Evolutionary conservation across 1,140 invertebrate genomes (phyloP).

Genomic region (Apis dorsata): DNA sequence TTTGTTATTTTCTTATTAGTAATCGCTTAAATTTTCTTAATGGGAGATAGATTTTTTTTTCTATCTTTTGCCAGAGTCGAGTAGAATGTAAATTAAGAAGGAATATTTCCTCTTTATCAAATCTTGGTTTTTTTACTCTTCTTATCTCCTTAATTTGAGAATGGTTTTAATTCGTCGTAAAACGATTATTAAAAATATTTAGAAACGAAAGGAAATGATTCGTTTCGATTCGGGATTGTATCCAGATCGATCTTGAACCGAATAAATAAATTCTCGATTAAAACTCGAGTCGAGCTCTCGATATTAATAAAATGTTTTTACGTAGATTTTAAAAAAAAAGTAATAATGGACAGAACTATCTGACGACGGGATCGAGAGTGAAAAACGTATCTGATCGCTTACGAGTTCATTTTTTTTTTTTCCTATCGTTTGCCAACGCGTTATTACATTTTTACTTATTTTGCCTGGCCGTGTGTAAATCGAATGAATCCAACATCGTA

Average conservation of each 20-base stretch:
- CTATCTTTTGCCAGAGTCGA: too few species aligned
- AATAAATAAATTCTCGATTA: neutral
- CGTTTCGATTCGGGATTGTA: neutral
- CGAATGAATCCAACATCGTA: neutral
- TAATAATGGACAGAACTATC: constrained; percentile 12
- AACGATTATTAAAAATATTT: too few species aligned
- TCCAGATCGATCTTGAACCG: neutral
- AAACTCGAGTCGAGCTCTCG: too few species aligned
- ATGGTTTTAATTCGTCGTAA: too few species aligned
- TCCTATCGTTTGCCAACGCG: neutral
- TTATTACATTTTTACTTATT: neutral
- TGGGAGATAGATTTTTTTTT: too few species aligned
- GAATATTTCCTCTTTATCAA: too few species aligned
- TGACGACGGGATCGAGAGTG: neutral
- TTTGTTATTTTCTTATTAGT: too few species aligned
- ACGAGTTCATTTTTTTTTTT: neutral
- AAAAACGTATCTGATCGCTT: neutral
- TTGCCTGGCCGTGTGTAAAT: neutral
- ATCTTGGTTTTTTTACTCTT: too few species aligned
- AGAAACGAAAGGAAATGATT: neutral
- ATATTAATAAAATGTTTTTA: neutral
- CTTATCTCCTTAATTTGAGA: too few species aligned
- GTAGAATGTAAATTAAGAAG: too few species aligned
- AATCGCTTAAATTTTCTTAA: too few species aligned
- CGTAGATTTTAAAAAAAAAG: neutral